Conservation (phyloP, 2,113 vertebrate species). For the Neotragus pygmaeus region DNA sequence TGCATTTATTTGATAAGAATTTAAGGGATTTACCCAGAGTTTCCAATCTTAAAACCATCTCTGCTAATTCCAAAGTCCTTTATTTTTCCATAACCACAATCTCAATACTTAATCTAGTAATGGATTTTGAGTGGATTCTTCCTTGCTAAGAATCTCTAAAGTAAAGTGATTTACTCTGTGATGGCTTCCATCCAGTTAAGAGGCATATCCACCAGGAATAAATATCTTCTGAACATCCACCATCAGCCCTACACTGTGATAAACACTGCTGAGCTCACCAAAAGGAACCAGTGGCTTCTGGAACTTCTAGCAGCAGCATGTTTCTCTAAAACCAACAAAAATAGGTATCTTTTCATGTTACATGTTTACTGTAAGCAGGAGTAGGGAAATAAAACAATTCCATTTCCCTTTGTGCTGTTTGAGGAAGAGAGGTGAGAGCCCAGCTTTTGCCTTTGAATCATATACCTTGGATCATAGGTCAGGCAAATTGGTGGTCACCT, state of each 20-base stretch:
- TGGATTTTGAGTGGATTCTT: not conserved
- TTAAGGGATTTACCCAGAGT: not conserved
- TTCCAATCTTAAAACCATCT: not conserved
- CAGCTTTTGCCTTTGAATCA: not conserved
- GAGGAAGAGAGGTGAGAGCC: not conserved
- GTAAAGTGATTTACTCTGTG: not conserved
- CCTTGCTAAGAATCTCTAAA: not conserved
- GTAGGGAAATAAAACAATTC: not conserved
- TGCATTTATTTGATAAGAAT: not conserved
- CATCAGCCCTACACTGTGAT: not conserved
- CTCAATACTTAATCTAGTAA: not conserved
- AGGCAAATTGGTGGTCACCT: slow-evolving; percentile 36
- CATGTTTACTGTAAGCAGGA: not conserved
- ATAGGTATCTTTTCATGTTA: slow-evolving; percentile 9
- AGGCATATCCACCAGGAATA: not conserved
- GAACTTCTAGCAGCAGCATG: not conserved
- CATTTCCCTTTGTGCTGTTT: not conserved
- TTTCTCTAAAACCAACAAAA: slow-evolving; percentile 26
- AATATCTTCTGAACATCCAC: not conserved
- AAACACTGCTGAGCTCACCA: not conserved
- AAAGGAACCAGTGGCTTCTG: not conserved
- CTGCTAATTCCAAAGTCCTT: not conserved
- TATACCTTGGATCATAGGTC: not conserved
- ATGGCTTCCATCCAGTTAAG: not conserved
- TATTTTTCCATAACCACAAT: not conserved